Base-by-base conservation (phyloP, 2,888 invertebrate species). In the Fabriciana adippe region DNA sequence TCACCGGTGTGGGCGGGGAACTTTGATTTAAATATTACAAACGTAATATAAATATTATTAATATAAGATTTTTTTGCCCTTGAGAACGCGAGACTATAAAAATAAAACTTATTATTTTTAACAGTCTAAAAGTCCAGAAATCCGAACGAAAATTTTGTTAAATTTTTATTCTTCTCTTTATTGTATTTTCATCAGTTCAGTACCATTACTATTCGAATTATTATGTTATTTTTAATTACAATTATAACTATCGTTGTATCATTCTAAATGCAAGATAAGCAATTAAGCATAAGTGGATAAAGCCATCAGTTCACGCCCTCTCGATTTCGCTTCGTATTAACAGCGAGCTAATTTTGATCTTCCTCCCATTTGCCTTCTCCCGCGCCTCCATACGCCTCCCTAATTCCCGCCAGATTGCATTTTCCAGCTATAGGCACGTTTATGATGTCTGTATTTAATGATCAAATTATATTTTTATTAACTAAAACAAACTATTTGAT, bases 321-420 rank as follows among this genome's bases (percentile, higher is more conserved):
- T 67, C 57, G 55, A 67, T 64, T 55, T 54, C 45, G 45, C 55
- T 51, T 61, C 59, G 59, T 59, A 64, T 59, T 59, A 66, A 66
- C 59, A 60, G 66, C 54, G 59, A 51, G 66, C 63, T 66, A 66
- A 69, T 69, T 66, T 64, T 54, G 47, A 67, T 63, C 67, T 57
- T 50, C 53, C 54, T 41, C 64, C 59, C 55, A 35, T 53, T 61
- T 61, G 6, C 51, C 18, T 18, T 35, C 63, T 16, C 57, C 57
- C 57, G 54, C 53, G 67, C 31, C 65, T 41, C 62, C 60, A 50
- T 64, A 59, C 41, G 64, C 62, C 66, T 53, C 67, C 53, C 71
- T 71, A 55, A 71, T 73, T 67, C 64, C 71, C 64, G 60, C 61
- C 69, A 71, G 74, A 74, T 74, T 75, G 73, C 74, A 74, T 73